phyloP scores from a whole-genome alignment of 2,113 vertebrate genomes.

The Callocephalon fimbriatum region DNA sequence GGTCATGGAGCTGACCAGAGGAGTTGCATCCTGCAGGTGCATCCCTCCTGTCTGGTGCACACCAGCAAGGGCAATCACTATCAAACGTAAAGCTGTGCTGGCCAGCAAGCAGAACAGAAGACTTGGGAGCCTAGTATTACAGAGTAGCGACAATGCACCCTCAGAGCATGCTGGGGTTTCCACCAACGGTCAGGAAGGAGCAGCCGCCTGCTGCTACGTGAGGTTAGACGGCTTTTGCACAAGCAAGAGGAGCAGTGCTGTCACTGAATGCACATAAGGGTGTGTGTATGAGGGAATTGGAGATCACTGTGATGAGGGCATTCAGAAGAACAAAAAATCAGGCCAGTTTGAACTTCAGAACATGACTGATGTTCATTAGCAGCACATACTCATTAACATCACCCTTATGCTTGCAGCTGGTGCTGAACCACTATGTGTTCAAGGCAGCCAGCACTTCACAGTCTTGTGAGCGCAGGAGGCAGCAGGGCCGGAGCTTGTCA shows the following conservation, averaged over 20 bases:
- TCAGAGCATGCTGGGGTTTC: rapidly evolving
- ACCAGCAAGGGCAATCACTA: rapidly evolving
- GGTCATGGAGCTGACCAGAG: neutral
- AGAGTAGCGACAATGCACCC: neutral
- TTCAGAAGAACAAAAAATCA: neutral
- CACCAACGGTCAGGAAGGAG: neutral
- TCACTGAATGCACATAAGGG: rapidly evolving
- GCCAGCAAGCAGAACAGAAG: rapidly evolving
- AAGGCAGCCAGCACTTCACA: neutral
- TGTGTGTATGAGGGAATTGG: rapidly evolving
- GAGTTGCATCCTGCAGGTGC: rapidly evolving
- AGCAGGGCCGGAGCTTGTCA: rapidly evolving
- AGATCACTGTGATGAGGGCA: rapidly evolving
- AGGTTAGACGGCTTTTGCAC: rapidly evolving
- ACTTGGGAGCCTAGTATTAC: neutral
- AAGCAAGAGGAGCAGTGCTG: neutral
- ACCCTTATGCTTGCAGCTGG: rapidly evolving
- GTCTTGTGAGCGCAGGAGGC: rapidly evolving
- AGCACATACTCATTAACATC: neutral
- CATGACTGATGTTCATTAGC: neutral
- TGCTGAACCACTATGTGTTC: rapidly evolving
- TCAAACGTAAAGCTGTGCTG: rapidly evolving
- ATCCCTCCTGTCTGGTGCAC: rapidly evolving
- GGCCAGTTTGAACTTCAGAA: neutral
- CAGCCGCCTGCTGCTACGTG: neutral